These are phyloP conservation scores for Acrocyrtus sp. DNA, from an alignment of 2,888 invertebrate genomes.

Conservation along the genomic window DNA sequence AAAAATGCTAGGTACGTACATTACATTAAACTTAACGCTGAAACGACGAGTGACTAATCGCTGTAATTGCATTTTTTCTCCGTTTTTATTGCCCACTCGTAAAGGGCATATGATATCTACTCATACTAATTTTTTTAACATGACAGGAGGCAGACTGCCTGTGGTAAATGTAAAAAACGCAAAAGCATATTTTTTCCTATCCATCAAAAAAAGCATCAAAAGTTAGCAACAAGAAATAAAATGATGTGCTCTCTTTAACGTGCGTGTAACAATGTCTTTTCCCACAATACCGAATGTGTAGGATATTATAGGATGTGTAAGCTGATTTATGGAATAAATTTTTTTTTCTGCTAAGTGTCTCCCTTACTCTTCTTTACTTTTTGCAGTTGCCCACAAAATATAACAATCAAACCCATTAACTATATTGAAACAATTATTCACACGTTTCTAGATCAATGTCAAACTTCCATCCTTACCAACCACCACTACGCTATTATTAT, in stretches of 20 bases:
- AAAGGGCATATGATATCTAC: conserved; percentile 11
- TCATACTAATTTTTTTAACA: conserved; percentile 23
- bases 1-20: too few species aligned
- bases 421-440: conserved; percentile 45
- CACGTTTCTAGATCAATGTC: conserved; percentile 46
- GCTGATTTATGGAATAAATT: too few species aligned
- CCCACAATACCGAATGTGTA: too few species aligned
- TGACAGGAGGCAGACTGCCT: conserved; percentile 36
- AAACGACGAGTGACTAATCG: conserved; percentile 5
- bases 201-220: too few species aligned
- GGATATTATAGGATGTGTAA: too few species aligned
- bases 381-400: conserved; percentile 6
- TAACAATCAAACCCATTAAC: conserved; percentile 34
- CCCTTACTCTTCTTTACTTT: conserved; percentile 14
- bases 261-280: conserved; percentile 43
- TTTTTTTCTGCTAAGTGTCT: conserved; percentile 16
- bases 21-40: too few species aligned
- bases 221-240: not conserved
- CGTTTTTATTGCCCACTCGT: conserved; percentile 15
- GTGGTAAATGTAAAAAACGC: too few species aligned
- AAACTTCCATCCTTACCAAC: conserved; percentile 26
- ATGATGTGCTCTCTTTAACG: conserved; percentile 8
- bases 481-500: too few species aligned
- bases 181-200: too few species aligned
- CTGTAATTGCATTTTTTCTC: conserved; percentile 1